Evolutionary conservation across 2,797 vertebrate genomes (phyloP).

Genomic region (Capromys pilorides): DNA sequence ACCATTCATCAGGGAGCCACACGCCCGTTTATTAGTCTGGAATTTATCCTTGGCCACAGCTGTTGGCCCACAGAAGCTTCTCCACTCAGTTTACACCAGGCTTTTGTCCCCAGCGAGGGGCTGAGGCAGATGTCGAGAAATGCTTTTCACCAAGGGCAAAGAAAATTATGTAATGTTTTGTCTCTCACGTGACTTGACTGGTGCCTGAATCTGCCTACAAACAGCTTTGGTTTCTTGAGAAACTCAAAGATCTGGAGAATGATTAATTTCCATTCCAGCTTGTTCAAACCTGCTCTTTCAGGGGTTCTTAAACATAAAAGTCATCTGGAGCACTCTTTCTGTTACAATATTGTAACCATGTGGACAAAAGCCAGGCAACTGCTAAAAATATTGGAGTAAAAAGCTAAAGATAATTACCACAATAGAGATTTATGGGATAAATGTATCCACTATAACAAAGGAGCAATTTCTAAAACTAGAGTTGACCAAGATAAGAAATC

Average conservation of each 20-base stretch:
- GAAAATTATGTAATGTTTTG: background rate
- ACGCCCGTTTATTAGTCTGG: slow-evolving; percentile 66
- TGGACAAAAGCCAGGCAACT: background rate
- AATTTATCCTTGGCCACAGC: slow-evolving; percentile 75
- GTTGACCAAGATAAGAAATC: background rate
- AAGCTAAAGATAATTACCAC: background rate
- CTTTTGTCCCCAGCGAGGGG: slow-evolving; percentile 20
- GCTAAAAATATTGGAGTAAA: background rate
- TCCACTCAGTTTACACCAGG: slow-evolving; percentile 12
- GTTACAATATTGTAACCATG: background rate
- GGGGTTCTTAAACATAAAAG: background rate
- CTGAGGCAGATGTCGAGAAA: slow-evolving; percentile 35
- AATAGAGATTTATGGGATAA: background rate
- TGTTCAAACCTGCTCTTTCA: background rate
- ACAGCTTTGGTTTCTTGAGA: background rate
- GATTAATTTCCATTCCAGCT: background rate
- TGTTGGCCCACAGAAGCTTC: slow-evolving; percentile 54
- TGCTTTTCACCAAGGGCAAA: background rate
- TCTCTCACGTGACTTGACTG: background rate
- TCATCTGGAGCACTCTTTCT: background rate
- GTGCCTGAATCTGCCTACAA: background rate
- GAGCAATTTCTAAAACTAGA: background rate
- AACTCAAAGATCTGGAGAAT: background rate
- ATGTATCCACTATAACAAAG: background rate
- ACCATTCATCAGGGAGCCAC: slow-evolving; percentile 77